Conservation (phyloP, 2,113 vertebrate genomes). For the Callocephalon fimbriatum region DNA sequence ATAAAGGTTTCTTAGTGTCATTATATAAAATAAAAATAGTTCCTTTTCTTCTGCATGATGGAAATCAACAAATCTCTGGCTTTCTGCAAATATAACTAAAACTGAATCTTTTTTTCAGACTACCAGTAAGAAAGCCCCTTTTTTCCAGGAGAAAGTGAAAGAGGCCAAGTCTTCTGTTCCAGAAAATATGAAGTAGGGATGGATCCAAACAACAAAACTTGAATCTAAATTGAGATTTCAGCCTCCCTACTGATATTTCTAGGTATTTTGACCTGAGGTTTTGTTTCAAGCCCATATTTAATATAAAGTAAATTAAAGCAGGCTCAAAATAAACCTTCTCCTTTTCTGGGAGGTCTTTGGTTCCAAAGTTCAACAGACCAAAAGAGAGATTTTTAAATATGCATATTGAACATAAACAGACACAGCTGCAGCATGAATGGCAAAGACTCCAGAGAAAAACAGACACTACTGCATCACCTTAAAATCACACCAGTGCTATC, state of each 20-base stretch:
- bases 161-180: neutral
- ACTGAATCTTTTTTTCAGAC: neutral
- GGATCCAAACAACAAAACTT: conserved; percentile 30
- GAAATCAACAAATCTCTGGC: neutral
- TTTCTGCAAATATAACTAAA: neutral
- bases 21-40: neutral
- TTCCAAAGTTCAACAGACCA: neutral
- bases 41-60: neutral
- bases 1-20: neutral
- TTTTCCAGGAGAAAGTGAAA: conserved; percentile 6
- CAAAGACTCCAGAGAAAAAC: neutral
- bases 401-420: neutral
- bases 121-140: neutral
- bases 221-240: conserved; percentile 10
- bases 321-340: neutral
- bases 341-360: conserved; percentile 5
- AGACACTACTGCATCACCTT: neutral
- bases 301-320: neutral
- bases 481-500: neutral
- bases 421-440: neutral
- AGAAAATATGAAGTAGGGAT: conserved; percentile 6
- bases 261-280: neutral
- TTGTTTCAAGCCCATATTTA: conserved; percentile 26
- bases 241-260: neutral
- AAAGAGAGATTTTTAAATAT: neutral